Evolutionary conservation across 2,113 vertebrate species (phyloP).

Genomic region (Oryzias melastigma): DNA sequence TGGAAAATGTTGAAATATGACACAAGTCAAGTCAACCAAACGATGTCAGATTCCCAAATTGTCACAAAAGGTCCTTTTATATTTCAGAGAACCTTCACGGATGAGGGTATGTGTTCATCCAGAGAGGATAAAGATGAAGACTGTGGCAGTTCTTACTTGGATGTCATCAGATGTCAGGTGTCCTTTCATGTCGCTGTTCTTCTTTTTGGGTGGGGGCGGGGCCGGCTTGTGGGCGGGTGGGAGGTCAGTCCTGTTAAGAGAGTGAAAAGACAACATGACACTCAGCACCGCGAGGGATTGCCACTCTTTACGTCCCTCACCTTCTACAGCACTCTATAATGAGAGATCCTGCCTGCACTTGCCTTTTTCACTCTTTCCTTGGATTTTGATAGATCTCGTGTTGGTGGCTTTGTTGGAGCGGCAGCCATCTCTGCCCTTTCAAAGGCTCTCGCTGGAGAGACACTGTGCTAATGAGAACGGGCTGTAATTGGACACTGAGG

Average conservation of each 20-base stretch:
- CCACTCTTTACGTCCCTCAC: constrained; percentile 55
- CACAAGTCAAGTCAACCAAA: too few relatives aligned
- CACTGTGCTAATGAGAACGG: constrained; percentile 74
- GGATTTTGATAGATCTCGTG: constrained; percentile 73
- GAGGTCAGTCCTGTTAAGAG: constrained; percentile 82
- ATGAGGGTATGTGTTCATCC: not conserved
- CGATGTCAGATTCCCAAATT: too few relatives aligned
- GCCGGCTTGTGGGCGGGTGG: constrained; percentile 84
- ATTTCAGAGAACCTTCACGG: too few relatives aligned
- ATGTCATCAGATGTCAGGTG: constrained; percentile 86
- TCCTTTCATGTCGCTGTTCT: constrained; percentile 84
- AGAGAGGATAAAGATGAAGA: not conserved
- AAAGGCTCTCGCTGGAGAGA: constrained; percentile 75
- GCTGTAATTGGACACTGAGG: constrained; percentile 77
- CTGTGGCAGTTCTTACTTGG: constrained; percentile 77
- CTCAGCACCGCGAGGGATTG: constrained; percentile 54
- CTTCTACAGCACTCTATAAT: constrained; percentile 69
- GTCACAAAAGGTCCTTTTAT: not conserved
- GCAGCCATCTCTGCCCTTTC: constrained; percentile 73
- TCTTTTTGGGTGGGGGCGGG: constrained; percentile 82
- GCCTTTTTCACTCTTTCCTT: constrained; percentile 71
- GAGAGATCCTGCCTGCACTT: constrained; percentile 75
- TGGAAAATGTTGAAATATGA: too few relatives aligned
- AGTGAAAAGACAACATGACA: constrained; percentile 68
- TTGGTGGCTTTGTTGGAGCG: constrained; percentile 70